These are phyloP conservation scores for Mus minutoides DNA, from an alignment of 2,797 vertebrate genomes.

Conservation along the genomic window DNA sequence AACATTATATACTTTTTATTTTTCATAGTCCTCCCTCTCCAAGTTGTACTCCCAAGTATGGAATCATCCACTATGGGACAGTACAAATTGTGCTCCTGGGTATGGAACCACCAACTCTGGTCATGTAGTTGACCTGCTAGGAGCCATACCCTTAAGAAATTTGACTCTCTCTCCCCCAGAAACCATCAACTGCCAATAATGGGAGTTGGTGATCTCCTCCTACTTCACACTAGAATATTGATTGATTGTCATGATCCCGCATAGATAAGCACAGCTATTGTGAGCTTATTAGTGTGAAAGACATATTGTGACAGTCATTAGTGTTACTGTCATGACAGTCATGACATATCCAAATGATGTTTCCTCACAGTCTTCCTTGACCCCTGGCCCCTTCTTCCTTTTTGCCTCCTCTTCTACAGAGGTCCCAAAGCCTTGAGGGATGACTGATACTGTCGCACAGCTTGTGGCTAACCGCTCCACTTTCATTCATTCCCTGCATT, in stretches of 20 bases:
- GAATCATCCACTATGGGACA: background rate
- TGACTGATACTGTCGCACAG: background rate
- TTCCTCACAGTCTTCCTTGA: background rate
- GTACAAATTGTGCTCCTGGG: background rate
- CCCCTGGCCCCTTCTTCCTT: background rate
- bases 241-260: background rate
- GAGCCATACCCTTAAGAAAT: background rate
- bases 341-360: background rate
- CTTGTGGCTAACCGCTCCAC: background rate
- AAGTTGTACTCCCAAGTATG: background rate
- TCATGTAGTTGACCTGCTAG: background rate
- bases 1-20: background rate
- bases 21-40: background rate
- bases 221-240: background rate
- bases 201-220: background rate
- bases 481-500: background rate
- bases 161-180: background rate
- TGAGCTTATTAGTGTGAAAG: background rate
- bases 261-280: background rate
- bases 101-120: background rate
- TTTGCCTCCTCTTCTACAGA: background rate
- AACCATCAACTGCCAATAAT: background rate
- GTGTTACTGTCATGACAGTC: background rate
- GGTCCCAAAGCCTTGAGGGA: background rate
- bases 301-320: background rate